Evolutionary conservation across 1,140 invertebrate genomes (phyloP), one percentile per base, ranked within the genome.

Genomic region (Harpegnathos saltator): DNA sequence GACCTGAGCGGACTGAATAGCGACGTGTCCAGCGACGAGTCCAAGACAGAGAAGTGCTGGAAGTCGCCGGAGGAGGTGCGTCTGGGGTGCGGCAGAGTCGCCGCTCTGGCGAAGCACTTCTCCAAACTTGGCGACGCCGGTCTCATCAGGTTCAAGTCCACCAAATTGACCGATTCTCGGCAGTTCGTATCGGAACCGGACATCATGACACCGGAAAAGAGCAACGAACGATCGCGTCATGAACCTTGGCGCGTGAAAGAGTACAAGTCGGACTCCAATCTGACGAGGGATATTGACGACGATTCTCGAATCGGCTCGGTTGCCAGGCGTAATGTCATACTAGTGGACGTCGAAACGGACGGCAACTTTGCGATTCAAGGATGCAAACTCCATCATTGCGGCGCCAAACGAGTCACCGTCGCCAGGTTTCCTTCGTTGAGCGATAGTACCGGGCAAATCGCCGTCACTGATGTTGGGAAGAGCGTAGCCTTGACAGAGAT

Each of bases 51-150:
- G 5, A 96, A 96, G 82, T 96, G 94, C n/a, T 96, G 95, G 95
- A 95, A 95, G 77, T 96, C 95, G 0, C 95, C 95, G 1, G 95
- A 96, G 73, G 95, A 96, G 66, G 95, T 95, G 24, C 91, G 95
- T 48, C 93, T 96, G 1, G 95, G 95, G 0, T 62, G 95, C 91
- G 90, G 95, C 85, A 85, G 95, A 92, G 96, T 97, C 0, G 96
- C 95, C 62, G 95, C 95, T 15, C 88, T 96, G 61, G 95, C 96
- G 1, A 95, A 95, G 85, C 95, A 95, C 87, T 96, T 96, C 85
- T 95, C 95, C 0, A 90, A 93, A 62, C 91, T 95, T 1, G 94
- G 93, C 0, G 93, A 95, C 52, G 91, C 92, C 0, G 93, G 93
- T 15, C 69, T 94, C 7, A 94, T 95, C 17, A 93, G 33, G 59